Evolutionary conservation across 2,797 vertebrate genomes (phyloP), one percentile per base, ranked within the genome.

Genomic region (Alcedo atthis): DNA sequence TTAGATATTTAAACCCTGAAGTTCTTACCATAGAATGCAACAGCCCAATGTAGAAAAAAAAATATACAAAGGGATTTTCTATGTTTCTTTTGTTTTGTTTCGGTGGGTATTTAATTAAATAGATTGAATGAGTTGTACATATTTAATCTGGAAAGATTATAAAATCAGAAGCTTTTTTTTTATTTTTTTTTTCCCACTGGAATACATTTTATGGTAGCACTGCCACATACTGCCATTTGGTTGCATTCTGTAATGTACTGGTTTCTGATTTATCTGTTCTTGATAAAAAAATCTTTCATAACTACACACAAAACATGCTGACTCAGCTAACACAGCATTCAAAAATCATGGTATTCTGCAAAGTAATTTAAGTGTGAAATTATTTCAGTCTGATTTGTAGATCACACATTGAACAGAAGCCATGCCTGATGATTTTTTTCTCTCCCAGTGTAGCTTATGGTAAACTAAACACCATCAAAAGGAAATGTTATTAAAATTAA

Each of bases 391-490:
- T 42, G 40, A 51, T 66, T 43, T 62, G 21, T n/a, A 88, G 40
- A 19, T 76, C 22, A 43, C 17, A 53, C 25, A 17, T 62, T 66
- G 40, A 70, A 55, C 1, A 67, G 48, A 88, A 85, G 28, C 4
- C n/a, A 35, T 3, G 1, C 3, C 3, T 32, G 25, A 79, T 46
- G 28, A 79, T 4, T 74, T 75, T 49, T 74, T 80, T 80, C 8
- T 79, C 10, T 86, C 25, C 30, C 24, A 88, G 15, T 0, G 0
- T n/a, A 76, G 45, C 5, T 15, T 5, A 5, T 45, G 12, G 20
- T 64, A 84, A 84, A 69, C 4, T 57, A 74, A 81, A 49, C 6
- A 84, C 35, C 6, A 79, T 6, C 17, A 91, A 66, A 40, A 40
- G 37, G 37, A 40, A 40, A 40, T 40, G 13, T 6, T 40, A 40